Percentiles rank a stretch among this genome's conserved stretches.
These are phyloP conservation scores for Gephyroberyx darwinii DNA, from an alignment of 2,797 vertebrate species.

Conservation along the genomic window DNA sequence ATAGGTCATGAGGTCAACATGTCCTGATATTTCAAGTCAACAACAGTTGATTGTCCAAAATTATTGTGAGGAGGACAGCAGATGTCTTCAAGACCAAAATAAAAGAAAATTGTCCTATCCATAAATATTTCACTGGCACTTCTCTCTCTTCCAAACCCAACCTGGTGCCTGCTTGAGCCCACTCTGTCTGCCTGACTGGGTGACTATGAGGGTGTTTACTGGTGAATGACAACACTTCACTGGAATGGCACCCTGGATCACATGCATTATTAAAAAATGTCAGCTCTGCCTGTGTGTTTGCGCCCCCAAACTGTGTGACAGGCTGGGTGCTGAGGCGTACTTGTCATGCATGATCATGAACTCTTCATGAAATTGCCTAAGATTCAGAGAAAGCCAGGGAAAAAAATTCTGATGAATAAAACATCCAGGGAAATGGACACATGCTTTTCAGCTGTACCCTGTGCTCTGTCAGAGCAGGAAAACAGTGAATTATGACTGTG, in stretches of 20 bases:
- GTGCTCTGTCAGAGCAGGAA: not conserved
- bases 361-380: conserved; percentile 30
- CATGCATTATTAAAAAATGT: conserved; percentile 77
- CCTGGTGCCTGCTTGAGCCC: not conserved
- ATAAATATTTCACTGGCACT: conserved; percentile 40
- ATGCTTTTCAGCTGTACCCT: not conserved
- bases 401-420: conserved; percentile 33
- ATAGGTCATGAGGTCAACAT: not conserved
- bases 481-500: not conserved
- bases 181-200: conserved; percentile 35
- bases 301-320: conserved; percentile 35
- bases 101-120: not conserved
- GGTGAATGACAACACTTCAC: conserved; percentile 63
- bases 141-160: conserved; percentile 2
- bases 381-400: conserved; percentile 9
- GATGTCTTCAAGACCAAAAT: conserved; percentile 11
- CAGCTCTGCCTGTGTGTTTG: conserved; percentile 60
- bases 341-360: conserved; percentile 56
- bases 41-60: not conserved
- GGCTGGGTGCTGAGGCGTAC: conserved; percentile 23
- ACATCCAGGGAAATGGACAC: conserved; percentile 18
- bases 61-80: conserved; percentile 1
- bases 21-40: not conserved
- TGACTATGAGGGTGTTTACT: conserved; percentile 59
- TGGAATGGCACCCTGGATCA: conserved; percentile 71